Evolutionary conservation across 2,888 invertebrate genomes (phyloP).

Genomic region (Cataglyphis livida): DNA sequence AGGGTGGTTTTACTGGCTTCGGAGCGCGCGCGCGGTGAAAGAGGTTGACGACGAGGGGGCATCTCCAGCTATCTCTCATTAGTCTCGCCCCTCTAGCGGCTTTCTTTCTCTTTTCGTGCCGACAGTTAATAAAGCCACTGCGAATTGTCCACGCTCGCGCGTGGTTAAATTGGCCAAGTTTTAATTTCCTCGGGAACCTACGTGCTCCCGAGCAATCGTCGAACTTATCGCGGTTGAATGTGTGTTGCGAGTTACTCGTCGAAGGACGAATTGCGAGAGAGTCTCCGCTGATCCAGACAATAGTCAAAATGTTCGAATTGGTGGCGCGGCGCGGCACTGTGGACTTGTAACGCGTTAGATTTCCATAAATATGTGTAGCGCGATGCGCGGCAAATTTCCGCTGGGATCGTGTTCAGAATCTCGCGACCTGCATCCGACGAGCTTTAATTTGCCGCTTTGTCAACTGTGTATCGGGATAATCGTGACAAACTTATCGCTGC

Average conservation of each 20-base stretch:
- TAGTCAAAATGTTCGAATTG: slow-evolving; percentile 31
- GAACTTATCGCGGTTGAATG: slow-evolving; percentile 70
- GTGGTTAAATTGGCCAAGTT: slow-evolving; percentile 72
- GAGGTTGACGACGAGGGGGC: neutral
- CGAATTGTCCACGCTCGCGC: slow-evolving; percentile 49
- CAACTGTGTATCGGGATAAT: slow-evolving; percentile 48
- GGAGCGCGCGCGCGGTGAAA: neutral
- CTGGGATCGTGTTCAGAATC: slow-evolving; percentile 35
- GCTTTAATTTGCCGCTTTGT: slow-evolving; percentile 52
- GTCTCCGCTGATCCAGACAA: neutral
- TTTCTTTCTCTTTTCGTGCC: slow-evolving; percentile 54
- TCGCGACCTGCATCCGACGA: slow-evolving; percentile 17
- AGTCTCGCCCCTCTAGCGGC: slow-evolving; percentile 29
- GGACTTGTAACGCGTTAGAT: slow-evolving; percentile 37
- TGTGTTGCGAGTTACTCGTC: slow-evolving; percentile 49
- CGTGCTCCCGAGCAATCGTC: slow-evolving; percentile 66
- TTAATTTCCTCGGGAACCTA: slow-evolving; percentile 71
- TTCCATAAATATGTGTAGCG: slow-evolving; percentile 40
- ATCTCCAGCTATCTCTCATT: slow-evolving; percentile 27
- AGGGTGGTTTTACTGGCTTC: slow-evolving; percentile 34
- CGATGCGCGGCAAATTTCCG: slow-evolving; percentile 43
- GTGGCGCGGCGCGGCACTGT: neutral
- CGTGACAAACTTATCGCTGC: slow-evolving; percentile 48
- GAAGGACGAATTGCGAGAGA: slow-evolving; percentile 27
- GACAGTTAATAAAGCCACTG: slow-evolving; percentile 69